Base-by-base conservation (phyloP, 2,888 invertebrate genomes). In the Myathropa florea region DNA sequence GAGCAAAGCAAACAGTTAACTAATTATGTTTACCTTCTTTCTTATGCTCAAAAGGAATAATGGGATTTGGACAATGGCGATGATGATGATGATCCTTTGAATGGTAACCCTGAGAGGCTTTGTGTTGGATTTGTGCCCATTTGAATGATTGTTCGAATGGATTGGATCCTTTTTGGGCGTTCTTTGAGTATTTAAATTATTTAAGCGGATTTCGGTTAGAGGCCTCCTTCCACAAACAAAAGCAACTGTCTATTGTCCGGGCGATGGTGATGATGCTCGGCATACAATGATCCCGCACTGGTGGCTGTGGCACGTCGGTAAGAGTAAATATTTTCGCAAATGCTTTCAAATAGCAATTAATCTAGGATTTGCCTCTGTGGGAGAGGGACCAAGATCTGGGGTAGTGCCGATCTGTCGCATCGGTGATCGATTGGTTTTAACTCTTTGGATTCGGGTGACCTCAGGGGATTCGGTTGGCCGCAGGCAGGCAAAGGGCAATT, bases 21-120 rank as follows among this genome's bases (percentile, higher is more conserved):
- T 82, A 82, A 85, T 85, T 85, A 77, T 85, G 82, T 85, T 85
- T 85, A 85, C 82, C 82, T 85, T 82, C 68, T 85, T 82, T 77
- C 82, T 77, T 78, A 82, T 85, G 72, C 85, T 60, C 60, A 26
- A n/a, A 23, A 59, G 63, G 68, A 60, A 71, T 23, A 9, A 82
- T 68, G 53, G 68, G 59, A 60, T 46, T 46, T 21, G 30, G 39
- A 57, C 77, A 67, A 23, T 60, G 76, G 4, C 7, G 18, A n/a
- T 39, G 68, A 70, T 68, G 65, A 2, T 67, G 77, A 72, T 84
- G 84, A 84, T 81, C 81, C 68, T 77, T 83, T 78, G 63, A 46
- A 55, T 63, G 68, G 33, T 57, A 46, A n/a, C 55, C 18, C 21
- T 18, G 36, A 26, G 24, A 33, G 28, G 39, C 21, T 61, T 60